Percentiles rank a stretch among this genome's conserved stretches.
phyloP scores from a whole-genome alignment of 35 echinoderm and acorn worm genomes.

The Hemicentrotus pulcherrimus region DNA sequence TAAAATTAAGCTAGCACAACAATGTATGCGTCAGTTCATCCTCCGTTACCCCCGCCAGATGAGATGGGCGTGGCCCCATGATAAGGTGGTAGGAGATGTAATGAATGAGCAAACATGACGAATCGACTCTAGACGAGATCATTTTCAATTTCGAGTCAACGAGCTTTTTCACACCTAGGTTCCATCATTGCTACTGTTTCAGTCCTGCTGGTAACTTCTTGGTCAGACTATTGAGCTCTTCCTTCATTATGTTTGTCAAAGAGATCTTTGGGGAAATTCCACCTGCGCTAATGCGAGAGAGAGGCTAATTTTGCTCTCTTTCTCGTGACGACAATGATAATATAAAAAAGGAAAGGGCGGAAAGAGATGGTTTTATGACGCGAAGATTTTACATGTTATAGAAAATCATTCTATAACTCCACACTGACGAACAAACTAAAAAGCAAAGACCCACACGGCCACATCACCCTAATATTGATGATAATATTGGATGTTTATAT shows the following conservation, averaged over 20 bases:
- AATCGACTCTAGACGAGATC: not conserved
- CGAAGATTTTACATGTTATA: too few species aligned
- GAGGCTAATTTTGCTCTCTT: too few species aligned
- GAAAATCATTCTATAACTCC: too few species aligned
- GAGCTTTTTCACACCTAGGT: not conserved
- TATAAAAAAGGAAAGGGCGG: too few species aligned
- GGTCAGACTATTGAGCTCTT: not conserved
- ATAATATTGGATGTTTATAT: too few species aligned
- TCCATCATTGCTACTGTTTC: not conserved
- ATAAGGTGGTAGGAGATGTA: not conserved
- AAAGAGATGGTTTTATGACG: too few species aligned
- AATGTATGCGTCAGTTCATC: too few species aligned
- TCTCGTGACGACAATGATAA: too few species aligned
- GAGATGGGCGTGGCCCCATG: not conserved
- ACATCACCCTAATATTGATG: too few species aligned
- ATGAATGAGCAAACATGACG: not conserved
- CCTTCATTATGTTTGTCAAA: not conserved
- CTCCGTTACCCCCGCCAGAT: not conserved
- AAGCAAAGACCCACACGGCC: too few species aligned
- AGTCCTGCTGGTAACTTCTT: not conserved
- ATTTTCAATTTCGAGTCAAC: not conserved
- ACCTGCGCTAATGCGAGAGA: not conserved
- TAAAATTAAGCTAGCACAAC: too few species aligned
- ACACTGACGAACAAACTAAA: too few species aligned
- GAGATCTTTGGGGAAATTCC: not conserved